Conservation (phyloP, 2,888 invertebrate genomes). For the Petrolisthes manimaculis region DNA sequence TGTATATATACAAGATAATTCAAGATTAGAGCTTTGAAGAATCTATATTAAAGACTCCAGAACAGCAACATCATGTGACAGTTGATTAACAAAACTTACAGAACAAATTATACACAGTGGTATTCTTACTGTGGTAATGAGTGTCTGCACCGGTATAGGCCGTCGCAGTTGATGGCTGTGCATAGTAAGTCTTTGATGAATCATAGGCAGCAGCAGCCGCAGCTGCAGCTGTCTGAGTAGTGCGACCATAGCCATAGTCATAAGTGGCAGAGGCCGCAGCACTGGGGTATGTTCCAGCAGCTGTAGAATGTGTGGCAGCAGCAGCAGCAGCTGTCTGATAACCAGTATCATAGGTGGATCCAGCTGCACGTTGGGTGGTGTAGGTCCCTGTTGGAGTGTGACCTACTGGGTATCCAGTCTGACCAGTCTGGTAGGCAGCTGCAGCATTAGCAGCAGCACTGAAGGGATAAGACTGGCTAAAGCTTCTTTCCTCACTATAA, state of each 20-base stretch:
- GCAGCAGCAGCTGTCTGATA: constrained; percentile 77
- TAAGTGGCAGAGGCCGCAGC: constrained; percentile 65
- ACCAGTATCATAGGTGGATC: constrained; percentile 73
- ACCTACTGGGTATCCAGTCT: constrained; percentile 74
- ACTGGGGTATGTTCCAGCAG: constrained; percentile 63
- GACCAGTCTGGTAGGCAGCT: constrained; percentile 65
- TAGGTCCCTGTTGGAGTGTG: constrained; percentile 75
- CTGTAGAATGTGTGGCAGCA: constrained; percentile 70
- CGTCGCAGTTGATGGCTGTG: constrained; percentile 66
- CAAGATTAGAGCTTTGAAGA: too few relatives aligned
- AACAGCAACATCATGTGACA: background rate
- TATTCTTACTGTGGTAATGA: constrained; percentile 64
- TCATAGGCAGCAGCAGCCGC: constrained; percentile 65
- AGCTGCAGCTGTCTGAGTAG: constrained; percentile 65
- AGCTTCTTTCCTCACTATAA: too few relatives aligned
- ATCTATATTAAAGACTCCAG: background rate
- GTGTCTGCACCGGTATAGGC: constrained; percentile 65
- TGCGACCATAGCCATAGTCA: constrained; percentile 65
- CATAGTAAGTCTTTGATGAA: constrained; percentile 64
- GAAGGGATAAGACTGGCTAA: constrained; percentile 6
- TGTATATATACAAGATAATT: background rate
- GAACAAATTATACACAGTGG: background rate
- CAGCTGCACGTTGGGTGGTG: constrained; percentile 83
- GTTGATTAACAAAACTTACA: too few relatives aligned
- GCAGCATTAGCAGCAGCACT: constrained; percentile 64